Conservation (phyloP, 2,888 invertebrate species). For the Caenorhabditis afra region DNA sequence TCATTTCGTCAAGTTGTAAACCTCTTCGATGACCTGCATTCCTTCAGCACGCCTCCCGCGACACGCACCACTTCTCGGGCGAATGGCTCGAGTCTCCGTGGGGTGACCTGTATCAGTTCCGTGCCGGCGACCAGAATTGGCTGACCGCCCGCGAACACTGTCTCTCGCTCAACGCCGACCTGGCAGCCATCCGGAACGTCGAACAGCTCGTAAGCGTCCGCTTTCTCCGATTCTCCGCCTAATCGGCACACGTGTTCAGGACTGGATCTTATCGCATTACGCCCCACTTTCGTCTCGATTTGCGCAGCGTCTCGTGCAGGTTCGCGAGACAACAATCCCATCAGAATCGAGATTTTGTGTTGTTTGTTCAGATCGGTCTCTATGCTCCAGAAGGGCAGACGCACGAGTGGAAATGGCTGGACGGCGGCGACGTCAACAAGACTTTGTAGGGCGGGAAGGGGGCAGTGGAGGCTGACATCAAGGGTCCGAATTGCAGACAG, state of each 20-base stretch:
- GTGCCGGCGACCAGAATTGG: slow-evolving; percentile 58
- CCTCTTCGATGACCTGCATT: slow-evolving; percentile 12
- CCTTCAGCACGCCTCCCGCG: slow-evolving; percentile 37
- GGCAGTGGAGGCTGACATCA: not conserved
- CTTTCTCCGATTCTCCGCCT: too few relatives aligned
- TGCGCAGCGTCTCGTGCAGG: slow-evolving; percentile 58
- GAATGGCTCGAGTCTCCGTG: slow-evolving; percentile 63
- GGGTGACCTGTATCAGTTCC: slow-evolving; percentile 60
- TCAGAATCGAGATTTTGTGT: slow-evolving; percentile 9
- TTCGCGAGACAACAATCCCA: slow-evolving; percentile 32
- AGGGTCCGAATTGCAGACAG: slow-evolving; percentile 12
- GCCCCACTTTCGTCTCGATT: slow-evolving; percentile 59
- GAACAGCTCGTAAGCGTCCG: slow-evolving; percentile 44
- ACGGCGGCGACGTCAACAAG: slow-evolving; percentile 41
- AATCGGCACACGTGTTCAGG: slow-evolving; percentile 38
- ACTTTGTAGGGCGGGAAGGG: slow-evolving; percentile 31
- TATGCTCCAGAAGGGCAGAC: slow-evolving; percentile 51
- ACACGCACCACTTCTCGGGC: slow-evolving; percentile 48
- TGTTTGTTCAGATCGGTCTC: slow-evolving; percentile 54
- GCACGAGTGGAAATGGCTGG: slow-evolving; percentile 57
- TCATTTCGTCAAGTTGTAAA: slow-evolving; percentile 28
- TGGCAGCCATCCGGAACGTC: slow-evolving; percentile 49
- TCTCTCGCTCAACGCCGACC: slow-evolving; percentile 58
- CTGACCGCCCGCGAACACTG: slow-evolving; percentile 61
- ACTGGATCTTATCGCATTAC: slow-evolving; percentile 64